Evolutionary conservation across 2,888 invertebrate species (phyloP).

Genomic region (Melinaea menophilus): DNA sequence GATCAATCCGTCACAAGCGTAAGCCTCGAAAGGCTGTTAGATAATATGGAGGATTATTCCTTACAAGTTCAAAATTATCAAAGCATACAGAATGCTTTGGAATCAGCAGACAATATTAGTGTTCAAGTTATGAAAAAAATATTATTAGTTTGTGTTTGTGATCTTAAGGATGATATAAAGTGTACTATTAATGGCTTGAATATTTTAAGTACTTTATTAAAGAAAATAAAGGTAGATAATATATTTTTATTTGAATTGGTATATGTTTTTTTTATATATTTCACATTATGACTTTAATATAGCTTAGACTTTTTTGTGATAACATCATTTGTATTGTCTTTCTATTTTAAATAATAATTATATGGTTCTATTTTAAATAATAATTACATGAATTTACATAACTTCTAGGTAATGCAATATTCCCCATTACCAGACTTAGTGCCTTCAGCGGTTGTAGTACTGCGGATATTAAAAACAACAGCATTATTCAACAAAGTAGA

Average conservation of each 20-base stretch:
- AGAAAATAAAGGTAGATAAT: conserved; percentile 49
- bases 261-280: neutral
- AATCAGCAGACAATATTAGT: conserved; percentile 36
- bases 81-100: conserved; percentile 40
- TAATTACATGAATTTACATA: neutral
- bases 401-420: conserved; percentile 23
- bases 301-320: neutral
- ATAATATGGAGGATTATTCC: conserved; percentile 43
- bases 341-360: neutral
- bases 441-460: conserved; percentile 46
- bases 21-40: conserved; percentile 39
- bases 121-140: conserved; percentile 41
- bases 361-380: neutral
- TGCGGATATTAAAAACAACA: conserved; percentile 46
- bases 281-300: neutral
- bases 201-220: conserved; percentile 44
- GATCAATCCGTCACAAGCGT: conserved; percentile 28
- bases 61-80: conserved; percentile 42
- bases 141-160: conserved; percentile 46
- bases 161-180: conserved; percentile 47
- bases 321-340: neutral
- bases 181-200: conserved; percentile 43
- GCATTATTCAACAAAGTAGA: conserved; percentile 39
- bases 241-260: neutral
- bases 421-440: conserved; percentile 38